A percentile compares a stretch with the other conserved stretches of the same genome.
Conservation (phyloP, 2,113 vertebrate genomes). For the Cebidichthys violaceus region DNA sequence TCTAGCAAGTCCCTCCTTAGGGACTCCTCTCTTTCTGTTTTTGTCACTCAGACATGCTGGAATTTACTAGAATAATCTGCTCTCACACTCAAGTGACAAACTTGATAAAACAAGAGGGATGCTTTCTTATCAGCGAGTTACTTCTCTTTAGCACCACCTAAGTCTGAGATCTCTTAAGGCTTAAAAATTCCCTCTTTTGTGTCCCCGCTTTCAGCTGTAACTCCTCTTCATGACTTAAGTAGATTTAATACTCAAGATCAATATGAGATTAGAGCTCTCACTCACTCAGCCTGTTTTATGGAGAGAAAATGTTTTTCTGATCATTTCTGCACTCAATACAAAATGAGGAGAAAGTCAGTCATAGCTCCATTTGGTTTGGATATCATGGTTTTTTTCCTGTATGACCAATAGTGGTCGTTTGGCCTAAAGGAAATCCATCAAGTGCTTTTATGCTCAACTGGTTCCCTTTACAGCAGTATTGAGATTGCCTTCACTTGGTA, state of each 20-base stretch:
- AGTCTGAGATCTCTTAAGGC: slow-evolving; percentile 33
- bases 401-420: slow-evolving; percentile 41
- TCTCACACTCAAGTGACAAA: slow-evolving; percentile 47
- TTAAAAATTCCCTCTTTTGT: slow-evolving; percentile 32
- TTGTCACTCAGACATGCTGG: slow-evolving; percentile 55
- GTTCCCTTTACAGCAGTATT: slow-evolving; percentile 55
- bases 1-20: slow-evolving; percentile 55
- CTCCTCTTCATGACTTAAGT: slow-evolving; percentile 47
- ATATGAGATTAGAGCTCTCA: slow-evolving; percentile 48
- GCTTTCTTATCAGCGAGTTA: slow-evolving; percentile 21
- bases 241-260: slow-evolving; percentile 55
- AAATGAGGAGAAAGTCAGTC: slow-evolving; percentile 24
- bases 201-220: slow-evolving; percentile 28
- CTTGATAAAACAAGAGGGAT: slow-evolving; percentile 34
- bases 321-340: slow-evolving; percentile 23
- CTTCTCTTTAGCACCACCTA: slow-evolving; percentile 16
- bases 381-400: slow-evolving; percentile 18
- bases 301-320: slow-evolving; percentile 28
- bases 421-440: slow-evolving; percentile 62
- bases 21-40: slow-evolving; percentile 64
- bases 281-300: slow-evolving; percentile 39
- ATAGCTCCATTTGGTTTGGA: slow-evolving; percentile 11
- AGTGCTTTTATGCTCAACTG: slow-evolving; percentile 62
- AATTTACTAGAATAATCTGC: slow-evolving; percentile 59
- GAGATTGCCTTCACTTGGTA: slow-evolving; percentile 60